Evolutionary conservation across 2,888 invertebrate genomes (phyloP), one percentile per base, ranked within the genome.

Genomic region (Stratiomys singularior): DNA sequence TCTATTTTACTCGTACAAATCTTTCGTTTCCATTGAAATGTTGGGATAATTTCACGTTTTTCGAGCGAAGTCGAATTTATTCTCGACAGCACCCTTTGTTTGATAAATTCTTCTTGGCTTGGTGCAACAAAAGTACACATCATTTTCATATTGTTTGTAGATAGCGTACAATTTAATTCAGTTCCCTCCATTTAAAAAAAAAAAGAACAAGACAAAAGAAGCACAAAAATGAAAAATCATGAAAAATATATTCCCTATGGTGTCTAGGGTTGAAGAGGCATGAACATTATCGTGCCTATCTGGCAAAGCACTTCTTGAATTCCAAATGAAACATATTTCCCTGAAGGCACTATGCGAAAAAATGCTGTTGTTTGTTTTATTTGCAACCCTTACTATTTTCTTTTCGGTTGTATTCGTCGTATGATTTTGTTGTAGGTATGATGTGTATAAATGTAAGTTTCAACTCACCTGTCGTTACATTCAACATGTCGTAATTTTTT

Each of bases 401-500:
- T 9, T 21, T 58, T 23, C 21, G 9, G 18, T 52, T 52, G 4
- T 52, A 7, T 52, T 52, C 2, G 58, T 11, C 58, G 58, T 37
- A 15, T 52, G n/a, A 52, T 18, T 52, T 15, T 52, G 52, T 4
- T 18, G 23, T 58, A 23, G 37, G 9, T 37, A 37, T 37, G 37
- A 18, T 58, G 58, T 18, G 58, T 18, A 58, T 58, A 37, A 37
- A 37, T 37, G 37, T 37, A 37, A 37, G 37, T 9, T 71, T 37
- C 66, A 66, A 66, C 82, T 82, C 82, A 93, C 87, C 95, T 90
- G 85, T 96, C 96, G 86, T 96, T 96, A 86, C 95, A 95, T 82
- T 93, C 90, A 67, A 96, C 95, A 84, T 96, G 93, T 83, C 92
- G 93, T 81, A 96, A 88, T 84, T 93, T 93, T 83, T 86, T 92